Conservation (phyloP, 2,888 invertebrate species). For the Hartigia nigra region DNA sequence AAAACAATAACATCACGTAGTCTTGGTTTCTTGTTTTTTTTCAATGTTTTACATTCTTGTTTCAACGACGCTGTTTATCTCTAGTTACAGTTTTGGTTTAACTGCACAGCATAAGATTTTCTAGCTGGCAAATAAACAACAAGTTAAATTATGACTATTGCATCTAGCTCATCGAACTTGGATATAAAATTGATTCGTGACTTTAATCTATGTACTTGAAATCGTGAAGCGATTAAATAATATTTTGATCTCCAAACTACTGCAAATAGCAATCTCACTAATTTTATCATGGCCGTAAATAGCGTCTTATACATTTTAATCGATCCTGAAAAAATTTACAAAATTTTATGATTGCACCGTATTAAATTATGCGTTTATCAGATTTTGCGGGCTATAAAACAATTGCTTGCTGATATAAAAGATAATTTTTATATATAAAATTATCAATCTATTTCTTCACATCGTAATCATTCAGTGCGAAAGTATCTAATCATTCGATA, state of each 20-base stretch:
- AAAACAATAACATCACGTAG: not conserved
- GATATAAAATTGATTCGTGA: not conserved
- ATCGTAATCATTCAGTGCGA: too few relatives aligned
- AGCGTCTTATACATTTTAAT: not conserved
- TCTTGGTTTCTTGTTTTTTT: not conserved
- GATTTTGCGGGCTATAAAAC: not conserved
- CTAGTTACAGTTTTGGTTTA: not conserved
- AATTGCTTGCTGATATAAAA: not conserved
- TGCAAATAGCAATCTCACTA: not conserved
- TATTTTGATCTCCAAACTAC: not conserved
- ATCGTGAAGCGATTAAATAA: not conserved
- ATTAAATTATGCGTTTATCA: not conserved
- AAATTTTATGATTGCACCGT: not conserved
- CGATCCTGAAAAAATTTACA: not conserved
- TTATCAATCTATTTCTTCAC: not conserved
- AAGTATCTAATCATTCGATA: not conserved
- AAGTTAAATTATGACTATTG: not conserved
- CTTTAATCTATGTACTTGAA: too few relatives aligned
- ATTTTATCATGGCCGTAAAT: not conserved
- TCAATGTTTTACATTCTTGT: not conserved
- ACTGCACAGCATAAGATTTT: not conserved
- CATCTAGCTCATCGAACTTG: not conserved
- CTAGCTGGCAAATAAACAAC: not conserved
- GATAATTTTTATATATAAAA: too few relatives aligned
- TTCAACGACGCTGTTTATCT: not conserved